These are phyloP conservation scores for Knipowitschia caucasica DNA, from an alignment of 2,797 vertebrate species.

Conservation along the genomic window DNA sequence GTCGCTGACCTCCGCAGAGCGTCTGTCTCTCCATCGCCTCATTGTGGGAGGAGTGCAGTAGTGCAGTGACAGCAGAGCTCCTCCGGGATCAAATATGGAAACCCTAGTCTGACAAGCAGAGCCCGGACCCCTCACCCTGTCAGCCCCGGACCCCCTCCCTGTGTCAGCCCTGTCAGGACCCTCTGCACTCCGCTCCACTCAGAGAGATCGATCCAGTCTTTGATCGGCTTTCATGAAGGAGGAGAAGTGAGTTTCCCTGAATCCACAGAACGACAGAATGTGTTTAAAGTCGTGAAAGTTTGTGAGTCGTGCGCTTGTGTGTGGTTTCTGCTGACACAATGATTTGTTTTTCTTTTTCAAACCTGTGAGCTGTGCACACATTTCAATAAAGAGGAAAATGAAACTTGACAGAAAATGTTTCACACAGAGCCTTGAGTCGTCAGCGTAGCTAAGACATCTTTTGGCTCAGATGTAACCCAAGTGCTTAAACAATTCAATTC, in stretches of 20 bases:
- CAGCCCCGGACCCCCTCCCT: slow-evolving; percentile 28
- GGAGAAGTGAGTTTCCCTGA: too few species aligned
- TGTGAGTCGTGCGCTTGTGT: not conserved
- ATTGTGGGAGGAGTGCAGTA: slow-evolving; percentile 49
- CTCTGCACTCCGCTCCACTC: slow-evolving; percentile 15
- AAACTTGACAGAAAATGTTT: too few species aligned
- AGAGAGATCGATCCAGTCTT: slow-evolving; percentile 4
- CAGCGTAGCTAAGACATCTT: too few species aligned
- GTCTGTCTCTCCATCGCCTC: slow-evolving; percentile 69
- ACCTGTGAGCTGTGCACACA: too few species aligned
- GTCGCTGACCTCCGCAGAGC: slow-evolving; percentile 45
- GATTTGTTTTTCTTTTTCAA: too few species aligned
- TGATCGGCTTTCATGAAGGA: not conserved
- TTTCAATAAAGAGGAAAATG: too few species aligned
- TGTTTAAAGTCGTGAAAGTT: not conserved
- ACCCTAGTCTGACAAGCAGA: slow-evolving; percentile 71
- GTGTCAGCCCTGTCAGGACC: slow-evolving; percentile 57
- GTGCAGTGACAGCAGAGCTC: slow-evolving; percentile 80
- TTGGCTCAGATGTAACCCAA: too few species aligned
- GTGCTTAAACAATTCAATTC: too few species aligned
- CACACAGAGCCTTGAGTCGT: too few species aligned
- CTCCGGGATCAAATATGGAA: slow-evolving; percentile 70
- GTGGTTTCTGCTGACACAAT: slow-evolving; percentile 61
- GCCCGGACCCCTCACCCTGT: slow-evolving; percentile 18
- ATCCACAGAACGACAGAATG: too few species aligned